These are phyloP conservation scores for Crotalus viridis DNA, from an alignment of 2,113 vertebrate species.

Conservation along the genomic window DNA sequence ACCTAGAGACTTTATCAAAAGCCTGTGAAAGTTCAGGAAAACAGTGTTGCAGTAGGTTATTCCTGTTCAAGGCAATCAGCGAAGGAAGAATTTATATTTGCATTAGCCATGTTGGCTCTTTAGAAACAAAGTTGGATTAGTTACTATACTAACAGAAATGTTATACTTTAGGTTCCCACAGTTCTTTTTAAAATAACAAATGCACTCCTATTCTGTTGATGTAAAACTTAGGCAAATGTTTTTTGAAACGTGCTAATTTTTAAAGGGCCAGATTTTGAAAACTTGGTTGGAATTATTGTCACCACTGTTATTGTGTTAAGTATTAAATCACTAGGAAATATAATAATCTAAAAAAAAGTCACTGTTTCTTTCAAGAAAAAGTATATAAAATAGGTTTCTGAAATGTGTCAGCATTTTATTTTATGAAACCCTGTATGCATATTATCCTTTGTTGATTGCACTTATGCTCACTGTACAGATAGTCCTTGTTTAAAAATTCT, in stretches of 20 bases:
- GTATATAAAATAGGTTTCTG: neutral
- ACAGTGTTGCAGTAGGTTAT: neutral
- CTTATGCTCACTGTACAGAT: neutral
- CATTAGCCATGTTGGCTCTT: neutral
- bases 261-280: neutral
- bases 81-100: neutral
- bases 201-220: neutral
- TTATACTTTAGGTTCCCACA: neutral
- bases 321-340: neutral
- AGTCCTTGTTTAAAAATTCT: neutral
- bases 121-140: neutral
- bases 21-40: neutral
- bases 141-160: neutral
- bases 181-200: neutral
- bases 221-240: neutral
- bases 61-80: neutral
- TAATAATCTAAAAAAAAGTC: neutral
- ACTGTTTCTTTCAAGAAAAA: neutral
- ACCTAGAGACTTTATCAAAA: neutral
- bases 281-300: neutral
- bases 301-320: neutral
- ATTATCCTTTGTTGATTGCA: neutral
- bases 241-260: neutral
- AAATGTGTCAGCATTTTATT: neutral
- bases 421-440: neutral